Conservation (phyloP, 2,113 vertebrate species). For the Conger conger region DNA sequence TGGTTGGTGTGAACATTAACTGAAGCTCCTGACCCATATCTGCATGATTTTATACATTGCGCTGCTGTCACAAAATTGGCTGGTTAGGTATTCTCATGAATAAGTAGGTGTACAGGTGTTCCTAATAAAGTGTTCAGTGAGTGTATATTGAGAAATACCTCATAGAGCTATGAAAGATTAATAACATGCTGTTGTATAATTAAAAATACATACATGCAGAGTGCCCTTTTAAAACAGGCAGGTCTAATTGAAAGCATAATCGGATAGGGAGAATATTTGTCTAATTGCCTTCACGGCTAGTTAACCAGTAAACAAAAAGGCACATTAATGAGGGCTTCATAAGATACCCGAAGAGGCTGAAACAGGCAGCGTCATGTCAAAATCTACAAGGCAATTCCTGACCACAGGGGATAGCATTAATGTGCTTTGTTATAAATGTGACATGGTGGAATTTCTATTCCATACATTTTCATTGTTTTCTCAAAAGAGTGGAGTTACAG, state of each 20-base stretch:
- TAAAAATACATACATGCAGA: background rate
- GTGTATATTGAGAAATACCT: background rate
- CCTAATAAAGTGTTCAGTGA: too few relatives aligned
- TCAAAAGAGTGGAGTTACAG: too few relatives aligned
- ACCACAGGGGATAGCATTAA: background rate
- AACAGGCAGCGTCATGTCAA: background rate
- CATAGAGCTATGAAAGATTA: background rate
- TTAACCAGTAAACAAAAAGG: conserved; percentile 1
- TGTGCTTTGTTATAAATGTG: background rate
- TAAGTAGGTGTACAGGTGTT: too few relatives aligned
- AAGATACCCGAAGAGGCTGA: background rate
- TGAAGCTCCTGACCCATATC: too few relatives aligned
- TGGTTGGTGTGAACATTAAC: too few relatives aligned
- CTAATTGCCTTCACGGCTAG: conserved; percentile 15
- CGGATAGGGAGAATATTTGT: background rate
- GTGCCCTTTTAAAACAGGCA: background rate
- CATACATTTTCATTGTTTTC: background rate
- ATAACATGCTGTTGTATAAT: background rate
- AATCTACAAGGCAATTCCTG: background rate
- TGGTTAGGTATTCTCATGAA: too few relatives aligned
- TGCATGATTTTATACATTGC: too few relatives aligned
- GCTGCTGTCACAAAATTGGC: too few relatives aligned
- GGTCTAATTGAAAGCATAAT: conserved; percentile 9
- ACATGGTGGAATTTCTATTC: background rate
- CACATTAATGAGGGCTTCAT: background rate